Conservation (phyloP, 2,797 vertebrate species). For the Coregonus suidteri region DNA sequence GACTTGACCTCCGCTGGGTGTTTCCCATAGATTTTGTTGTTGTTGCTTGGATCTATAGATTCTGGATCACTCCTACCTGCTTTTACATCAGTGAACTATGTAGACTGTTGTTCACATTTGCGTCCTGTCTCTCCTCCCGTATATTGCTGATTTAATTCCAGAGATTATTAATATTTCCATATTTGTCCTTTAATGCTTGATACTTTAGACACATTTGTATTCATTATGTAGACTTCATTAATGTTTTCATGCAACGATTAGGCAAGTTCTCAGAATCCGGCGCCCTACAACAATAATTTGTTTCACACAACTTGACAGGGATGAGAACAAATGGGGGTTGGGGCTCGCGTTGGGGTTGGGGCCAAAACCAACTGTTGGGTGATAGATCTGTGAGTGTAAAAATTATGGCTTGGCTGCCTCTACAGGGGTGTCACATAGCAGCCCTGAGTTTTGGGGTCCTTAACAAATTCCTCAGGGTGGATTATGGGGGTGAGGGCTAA, state of each 20-base stretch:
- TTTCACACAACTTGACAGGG: constrained; percentile 28
- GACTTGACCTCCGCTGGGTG: background rate
- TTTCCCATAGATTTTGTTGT: background rate
- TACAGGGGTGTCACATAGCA: constrained; percentile 60
- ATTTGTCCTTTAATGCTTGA: background rate
- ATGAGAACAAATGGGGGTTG: constrained; percentile 61
- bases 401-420: constrained; percentile 53
- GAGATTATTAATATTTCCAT: background rate
- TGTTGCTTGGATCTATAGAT: background rate
- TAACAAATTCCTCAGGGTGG: constrained; percentile 62
- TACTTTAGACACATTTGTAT: background rate
- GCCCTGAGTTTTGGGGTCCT: constrained; percentile 43
- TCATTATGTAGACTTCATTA: background rate
- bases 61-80: background rate
- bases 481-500: constrained; percentile 47
- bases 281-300: constrained; percentile 1
- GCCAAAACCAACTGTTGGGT: constrained; percentile 65
- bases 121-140: background rate
- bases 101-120: background rate
- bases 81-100: background rate
- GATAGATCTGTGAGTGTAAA: constrained; percentile 62
- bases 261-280: background rate
- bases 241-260: background rate
- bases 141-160: background rate
- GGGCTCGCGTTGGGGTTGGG: constrained; percentile 47